Evolutionary conservation across 1,140 invertebrate genomes (phyloP).

Genomic region (Augochlora pura): DNA sequence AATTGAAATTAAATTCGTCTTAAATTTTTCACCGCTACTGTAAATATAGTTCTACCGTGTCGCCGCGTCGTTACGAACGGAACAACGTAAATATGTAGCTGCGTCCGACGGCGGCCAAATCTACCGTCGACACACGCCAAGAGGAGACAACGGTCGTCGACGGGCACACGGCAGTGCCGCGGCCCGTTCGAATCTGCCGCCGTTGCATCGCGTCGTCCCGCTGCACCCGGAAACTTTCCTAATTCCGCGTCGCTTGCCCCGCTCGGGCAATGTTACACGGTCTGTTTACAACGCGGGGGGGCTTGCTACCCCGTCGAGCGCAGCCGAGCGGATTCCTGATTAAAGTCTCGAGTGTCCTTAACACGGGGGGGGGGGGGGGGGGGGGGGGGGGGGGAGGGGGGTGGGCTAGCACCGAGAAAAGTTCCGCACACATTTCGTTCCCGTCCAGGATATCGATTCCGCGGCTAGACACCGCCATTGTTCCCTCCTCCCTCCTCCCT

Average conservation of each 20-base stretch:
- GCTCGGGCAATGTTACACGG: not conserved
- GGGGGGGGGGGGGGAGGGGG: no score
- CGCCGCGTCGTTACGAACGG: no score
- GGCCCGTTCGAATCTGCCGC: conserved; percentile 1
- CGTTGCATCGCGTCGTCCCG: not conserved
- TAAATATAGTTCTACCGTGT: no score
- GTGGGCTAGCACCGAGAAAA: not conserved
- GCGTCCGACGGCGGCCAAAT: not conserved
- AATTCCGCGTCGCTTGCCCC: not conserved
- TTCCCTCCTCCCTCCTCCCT: no score
- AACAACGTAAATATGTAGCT: no score
- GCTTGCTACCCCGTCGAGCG: not conserved
- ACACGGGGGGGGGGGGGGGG: no score
- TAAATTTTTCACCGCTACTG: no score
- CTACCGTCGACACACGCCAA: not conserved
- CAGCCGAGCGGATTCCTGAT: conserved; percentile 5
- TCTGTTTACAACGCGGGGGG: conserved; percentile 7
- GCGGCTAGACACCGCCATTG: not conserved
- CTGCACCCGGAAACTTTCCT: not conserved
- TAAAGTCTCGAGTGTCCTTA: conserved; percentile 12
- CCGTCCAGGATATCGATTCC: not conserved
- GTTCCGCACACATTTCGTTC: not conserved
- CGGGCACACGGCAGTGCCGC: no score
- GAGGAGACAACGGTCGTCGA: no score
- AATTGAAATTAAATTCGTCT: no score